These are phyloP conservation scores for Endotricha flammealis DNA, from an alignment of 2,888 invertebrate species.

Conservation along the genomic window DNA sequence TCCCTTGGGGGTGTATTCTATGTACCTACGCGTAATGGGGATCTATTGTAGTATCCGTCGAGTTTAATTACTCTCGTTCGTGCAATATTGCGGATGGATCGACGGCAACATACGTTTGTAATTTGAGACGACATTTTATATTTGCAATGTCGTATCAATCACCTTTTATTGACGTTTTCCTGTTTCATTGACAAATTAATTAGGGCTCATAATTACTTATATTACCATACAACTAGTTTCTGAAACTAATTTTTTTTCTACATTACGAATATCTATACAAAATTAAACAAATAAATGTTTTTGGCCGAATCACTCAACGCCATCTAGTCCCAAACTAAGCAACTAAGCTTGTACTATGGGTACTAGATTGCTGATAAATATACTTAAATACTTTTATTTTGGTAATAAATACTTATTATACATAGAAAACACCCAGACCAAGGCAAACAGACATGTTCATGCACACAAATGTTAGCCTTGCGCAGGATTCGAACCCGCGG, in stretches of 20 bases:
- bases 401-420: too few species aligned
- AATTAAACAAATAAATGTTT: too few species aligned
- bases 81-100: constrained; percentile 11
- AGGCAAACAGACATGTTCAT: too few species aligned
- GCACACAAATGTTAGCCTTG: too few species aligned
- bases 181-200: not conserved
- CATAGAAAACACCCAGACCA: too few species aligned
- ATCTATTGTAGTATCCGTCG: constrained; percentile 51
- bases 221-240: not conserved
- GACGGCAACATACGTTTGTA: constrained; percentile 10
- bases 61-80: constrained; percentile 33
- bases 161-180: not conserved
- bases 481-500: too few species aligned
- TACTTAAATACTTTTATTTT: too few species aligned
- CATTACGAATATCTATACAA: too few species aligned
- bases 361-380: too few species aligned
- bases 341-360: too few species aligned
- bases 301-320: too few species aligned
- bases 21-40: constrained; percentile 54
- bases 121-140: constrained; percentile 11
- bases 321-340: too few species aligned
- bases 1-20: constrained; percentile 50
- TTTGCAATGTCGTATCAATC: constrained; percentile 9
- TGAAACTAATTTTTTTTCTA: not conserved
- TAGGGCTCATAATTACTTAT: not conserved